Conservation (phyloP, 2,888 invertebrate species). For the Nymphalis urticae region DNA sequence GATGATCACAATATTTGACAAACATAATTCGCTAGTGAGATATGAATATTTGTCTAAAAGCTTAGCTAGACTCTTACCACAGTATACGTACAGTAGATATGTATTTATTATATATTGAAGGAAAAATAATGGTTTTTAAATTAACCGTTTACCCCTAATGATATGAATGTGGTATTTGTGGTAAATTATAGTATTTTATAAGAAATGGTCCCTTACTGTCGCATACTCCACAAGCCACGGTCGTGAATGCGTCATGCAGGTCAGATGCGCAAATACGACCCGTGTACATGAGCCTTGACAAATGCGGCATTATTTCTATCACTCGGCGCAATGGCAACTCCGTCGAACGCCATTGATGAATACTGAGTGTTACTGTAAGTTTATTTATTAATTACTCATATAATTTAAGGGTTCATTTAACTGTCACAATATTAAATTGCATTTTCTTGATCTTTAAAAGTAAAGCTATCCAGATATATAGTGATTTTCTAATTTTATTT, state of each 20-base stretch:
- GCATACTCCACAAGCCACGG: slow-evolving; percentile 65
- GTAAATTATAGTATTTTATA: not conserved
- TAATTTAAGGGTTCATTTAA: not conserved
- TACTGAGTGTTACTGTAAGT: slow-evolving; percentile 57
- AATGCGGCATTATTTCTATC: slow-evolving; percentile 62
- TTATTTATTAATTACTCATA: not conserved
- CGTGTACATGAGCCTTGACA: slow-evolving; percentile 58
- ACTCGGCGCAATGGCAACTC: slow-evolving; percentile 58
- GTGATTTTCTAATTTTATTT: too few species aligned
- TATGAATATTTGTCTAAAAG: too few species aligned
- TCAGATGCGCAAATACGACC: slow-evolving; percentile 61
- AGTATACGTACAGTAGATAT: too few species aligned
- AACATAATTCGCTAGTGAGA: too few species aligned
- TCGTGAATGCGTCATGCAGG: slow-evolving; percentile 52
- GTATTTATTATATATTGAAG: too few species aligned
- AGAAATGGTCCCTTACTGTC: slow-evolving; percentile 52
- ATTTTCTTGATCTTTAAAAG: too few species aligned
- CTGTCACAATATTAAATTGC: too few species aligned
- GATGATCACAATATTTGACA: too few species aligned
- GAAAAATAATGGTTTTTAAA: too few species aligned
- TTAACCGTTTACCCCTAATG: not conserved
- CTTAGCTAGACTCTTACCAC: too few species aligned
- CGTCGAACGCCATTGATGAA: slow-evolving; percentile 67
- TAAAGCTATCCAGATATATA: too few species aligned
- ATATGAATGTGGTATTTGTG: not conserved